Base-by-base conservation (phyloP, 2,113 vertebrate genomes). In the Zapornia atra region DNA sequence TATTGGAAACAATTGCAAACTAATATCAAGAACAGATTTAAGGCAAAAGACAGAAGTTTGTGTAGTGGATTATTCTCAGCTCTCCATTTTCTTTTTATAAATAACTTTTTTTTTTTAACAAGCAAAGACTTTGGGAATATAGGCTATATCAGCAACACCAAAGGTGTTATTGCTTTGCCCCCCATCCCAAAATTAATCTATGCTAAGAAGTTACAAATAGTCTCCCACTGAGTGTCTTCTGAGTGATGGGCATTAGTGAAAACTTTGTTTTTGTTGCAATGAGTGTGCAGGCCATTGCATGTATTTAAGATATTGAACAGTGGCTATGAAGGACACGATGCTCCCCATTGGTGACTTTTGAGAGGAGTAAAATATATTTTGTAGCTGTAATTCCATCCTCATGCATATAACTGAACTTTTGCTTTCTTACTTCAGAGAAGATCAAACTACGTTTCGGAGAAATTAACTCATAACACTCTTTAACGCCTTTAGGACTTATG, bases 131-230 rank as follows among this genome's bases (percentile, higher is more conserved):
- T 46, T 46, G 44, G 10, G 11, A 81, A n/a, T 68, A 53, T 28
- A 46, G 21, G 31, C 11, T 31, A 31, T 22, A 61, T 15, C 20
- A 56, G 28, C 26, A 76, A 88, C 84, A 40, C 6, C 56, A 34
- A 61, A 50, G 22, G 15, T 71, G 15, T 40, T 75, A 72, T 11
- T 81, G 10, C 17, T 77, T 86, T 84, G 6, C 10, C 2, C 4
- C 5, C 6, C 6, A 2, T 1, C 6, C 11, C 21, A 12, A 46
- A 31, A 82, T 36, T 71, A 2, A 14, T 48, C 24, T 53, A 0
- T 38, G 44, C 40, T 48, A 38, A 26, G 12, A 22, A 46, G 11
- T 6, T 56, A 15, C 25, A 71, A 53, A 29, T n/a, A 56, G 9
- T 82, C 12, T 81, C 57, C 78, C 63, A 54, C 31, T 40, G 46